These are phyloP conservation scores for Cyclophora punctaria DNA, from an alignment of 2,888 invertebrate genomes.

Conservation along the genomic window DNA sequence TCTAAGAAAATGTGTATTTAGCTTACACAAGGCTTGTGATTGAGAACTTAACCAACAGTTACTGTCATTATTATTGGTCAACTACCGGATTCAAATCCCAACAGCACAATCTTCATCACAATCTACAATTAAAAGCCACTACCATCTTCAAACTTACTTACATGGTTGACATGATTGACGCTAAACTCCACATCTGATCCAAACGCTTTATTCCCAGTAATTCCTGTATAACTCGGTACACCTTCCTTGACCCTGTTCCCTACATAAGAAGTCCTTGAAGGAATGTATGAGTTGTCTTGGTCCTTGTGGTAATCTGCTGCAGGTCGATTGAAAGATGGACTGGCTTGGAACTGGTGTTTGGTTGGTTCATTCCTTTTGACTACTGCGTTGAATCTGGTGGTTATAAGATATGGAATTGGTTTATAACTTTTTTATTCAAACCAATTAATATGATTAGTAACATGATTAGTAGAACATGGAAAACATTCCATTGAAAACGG, in stretches of 20 bases:
- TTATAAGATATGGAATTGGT: constrained; percentile 1
- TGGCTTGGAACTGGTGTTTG: constrained; percentile 30
- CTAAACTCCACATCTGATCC: constrained; percentile 39
- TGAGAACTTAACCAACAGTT: too few relatives aligned
- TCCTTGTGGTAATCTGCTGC: constrained; percentile 18
- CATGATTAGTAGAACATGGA: too few relatives aligned
- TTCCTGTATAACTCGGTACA: constrained; percentile 4
- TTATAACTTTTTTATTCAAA: too few relatives aligned
- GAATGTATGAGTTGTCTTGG: constrained; percentile 11
- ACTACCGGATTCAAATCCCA: too few relatives aligned
- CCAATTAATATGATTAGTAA: too few relatives aligned
- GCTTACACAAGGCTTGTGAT: too few relatives aligned
- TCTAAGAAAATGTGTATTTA: too few relatives aligned
- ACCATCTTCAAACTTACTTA: constrained; percentile 12
- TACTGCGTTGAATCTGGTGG: constrained; percentile 50
- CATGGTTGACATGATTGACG: constrained; percentile 30
- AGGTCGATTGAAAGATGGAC: constrained; percentile 24
- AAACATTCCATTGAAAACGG: too few relatives aligned
- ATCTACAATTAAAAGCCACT: constrained; percentile 4
- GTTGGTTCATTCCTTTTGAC: constrained; percentile 45
- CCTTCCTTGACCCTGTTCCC: constrained; percentile 11
- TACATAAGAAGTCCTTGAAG: constrained; percentile 2
- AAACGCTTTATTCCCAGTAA: constrained; percentile 15
- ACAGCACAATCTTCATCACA: background rate
- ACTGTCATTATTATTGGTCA: too few relatives aligned